Conservation (phyloP, 53 echinoderm and acorn worm genomes). For the Arbacia lixula region DNA sequence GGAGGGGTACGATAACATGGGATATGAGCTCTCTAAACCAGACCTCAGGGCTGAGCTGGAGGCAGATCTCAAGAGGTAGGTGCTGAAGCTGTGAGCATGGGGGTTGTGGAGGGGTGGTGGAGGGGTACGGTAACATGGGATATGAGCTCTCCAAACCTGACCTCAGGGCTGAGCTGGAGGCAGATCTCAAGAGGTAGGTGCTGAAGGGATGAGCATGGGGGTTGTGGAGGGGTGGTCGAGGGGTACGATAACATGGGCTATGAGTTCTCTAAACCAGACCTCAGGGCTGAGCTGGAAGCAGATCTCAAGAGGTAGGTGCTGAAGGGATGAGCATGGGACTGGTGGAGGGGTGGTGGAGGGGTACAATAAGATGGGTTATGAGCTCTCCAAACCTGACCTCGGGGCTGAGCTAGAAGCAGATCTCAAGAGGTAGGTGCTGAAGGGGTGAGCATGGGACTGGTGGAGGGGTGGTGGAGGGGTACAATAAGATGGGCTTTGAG, state of each 20-base stretch:
- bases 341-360: too few species aligned
- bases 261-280: constrained; percentile 89
- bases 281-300: constrained; percentile 90
- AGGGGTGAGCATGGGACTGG: too few species aligned
- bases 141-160: constrained; percentile 93
- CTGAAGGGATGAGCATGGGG: too few species aligned
- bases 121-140: constrained; percentile 97
- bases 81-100: too few species aligned
- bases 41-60: constrained; percentile 92
- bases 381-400: constrained; percentile 83
- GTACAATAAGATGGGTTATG: constrained; percentile 89
- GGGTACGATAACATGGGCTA: constrained; percentile 98
- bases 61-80: constrained; percentile 87
- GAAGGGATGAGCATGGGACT: too few species aligned
- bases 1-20: constrained; percentile 97
- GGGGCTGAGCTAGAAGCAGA: constrained; percentile 91
- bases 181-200: constrained; percentile 85
- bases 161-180: constrained; percentile 90
- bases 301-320: constrained; percentile 80
- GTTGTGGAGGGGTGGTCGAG: constrained; percentile 92
- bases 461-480: constrained; percentile 93
- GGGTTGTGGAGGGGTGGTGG: constrained; percentile 92
- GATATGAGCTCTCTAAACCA: constrained; percentile 93
- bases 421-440: constrained; percentile 78
- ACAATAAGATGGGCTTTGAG: constrained; percentile 95